Conservation (phyloP, 1,140 invertebrate species). For the Zaprionus ornatus region DNA sequence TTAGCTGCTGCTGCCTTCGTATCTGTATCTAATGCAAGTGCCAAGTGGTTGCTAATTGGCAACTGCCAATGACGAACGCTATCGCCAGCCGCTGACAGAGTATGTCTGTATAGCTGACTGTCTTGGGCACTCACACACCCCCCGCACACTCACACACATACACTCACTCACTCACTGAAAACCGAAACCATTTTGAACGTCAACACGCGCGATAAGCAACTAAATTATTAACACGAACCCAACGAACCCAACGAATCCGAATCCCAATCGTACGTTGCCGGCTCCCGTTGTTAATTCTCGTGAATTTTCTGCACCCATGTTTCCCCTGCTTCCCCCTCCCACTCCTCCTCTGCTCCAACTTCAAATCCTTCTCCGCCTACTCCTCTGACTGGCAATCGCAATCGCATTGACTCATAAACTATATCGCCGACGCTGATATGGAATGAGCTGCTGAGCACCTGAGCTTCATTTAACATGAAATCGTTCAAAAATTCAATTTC, state of each 20-base stretch:
- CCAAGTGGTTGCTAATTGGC: slow-evolving; percentile 72
- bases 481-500: slow-evolving; percentile 71
- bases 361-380: background rate
- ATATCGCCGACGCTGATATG: slow-evolving; percentile 64
- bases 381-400: background rate
- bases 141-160: background rate
- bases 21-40: slow-evolving; percentile 62
- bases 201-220: slow-evolving; percentile 78
- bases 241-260: slow-evolving; percentile 1
- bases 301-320: slow-evolving; percentile 52
- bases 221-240: slow-evolving; percentile 79
- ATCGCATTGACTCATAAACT: slow-evolving; percentile 69
- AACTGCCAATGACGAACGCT: slow-evolving; percentile 37
- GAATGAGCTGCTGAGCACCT: slow-evolving; percentile 27
- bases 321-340: background rate
- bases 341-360: background rate
- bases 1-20: slow-evolving; percentile 16
- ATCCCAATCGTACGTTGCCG: slow-evolving; percentile 19
- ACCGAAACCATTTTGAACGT: slow-evolving; percentile 74
- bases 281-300: slow-evolving; percentile 64
- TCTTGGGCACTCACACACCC: background rate
- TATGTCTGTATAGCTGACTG: slow-evolving; percentile 20
- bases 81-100: slow-evolving; percentile 65
- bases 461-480: slow-evolving; percentile 53
- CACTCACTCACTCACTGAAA: slow-evolving; percentile 10